A percentile compares a stretch with the other conserved stretches of the same genome.
Evolutionary conservation across 2,888 invertebrate genomes (phyloP).

Genomic region (Trichogramma dendrolimi): DNA sequence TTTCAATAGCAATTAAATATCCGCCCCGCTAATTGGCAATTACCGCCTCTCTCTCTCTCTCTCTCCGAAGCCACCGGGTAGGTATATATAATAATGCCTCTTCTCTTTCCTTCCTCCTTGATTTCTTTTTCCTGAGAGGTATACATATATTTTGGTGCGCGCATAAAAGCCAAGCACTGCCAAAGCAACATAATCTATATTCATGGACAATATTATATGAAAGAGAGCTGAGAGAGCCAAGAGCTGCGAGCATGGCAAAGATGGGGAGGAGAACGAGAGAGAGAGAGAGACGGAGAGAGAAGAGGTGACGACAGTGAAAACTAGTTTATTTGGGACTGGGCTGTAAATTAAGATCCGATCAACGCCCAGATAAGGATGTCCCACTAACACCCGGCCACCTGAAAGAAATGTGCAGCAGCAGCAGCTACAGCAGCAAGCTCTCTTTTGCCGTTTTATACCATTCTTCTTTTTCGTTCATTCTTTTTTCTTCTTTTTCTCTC

Average conservation of each 20-base stretch:
- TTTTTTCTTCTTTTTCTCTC: slow-evolving; percentile 23
- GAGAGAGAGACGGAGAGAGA: slow-evolving; percentile 28
- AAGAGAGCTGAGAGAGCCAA: background rate
- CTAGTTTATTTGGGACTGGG: slow-evolving; percentile 53
- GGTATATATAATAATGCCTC: slow-evolving; percentile 18
- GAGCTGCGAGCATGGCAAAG: background rate
- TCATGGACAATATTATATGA: too few species aligned
- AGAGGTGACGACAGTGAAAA: slow-evolving; percentile 53
- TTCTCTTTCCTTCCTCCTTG: background rate
- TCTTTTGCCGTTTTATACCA: slow-evolving; percentile 14
- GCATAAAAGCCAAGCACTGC: background rate
- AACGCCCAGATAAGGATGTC: slow-evolving; percentile 51
- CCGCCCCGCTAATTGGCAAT: slow-evolving; percentile 51
- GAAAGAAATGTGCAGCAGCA: too few species aligned
- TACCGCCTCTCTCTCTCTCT: slow-evolving; percentile 40
- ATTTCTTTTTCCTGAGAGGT: slow-evolving; percentile 15
- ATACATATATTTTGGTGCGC: background rate
- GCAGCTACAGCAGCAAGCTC: slow-evolving; percentile 4
- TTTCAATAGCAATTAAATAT: slow-evolving; percentile 51
- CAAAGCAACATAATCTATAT: too few species aligned
- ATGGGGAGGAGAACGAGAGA: slow-evolving; percentile 22
- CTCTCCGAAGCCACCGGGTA: slow-evolving; percentile 37
- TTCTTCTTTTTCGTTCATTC: slow-evolving; percentile 9
- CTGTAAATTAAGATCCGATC: slow-evolving; percentile 54
- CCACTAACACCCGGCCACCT: slow-evolving; percentile 51